Percentiles rank a stretch among this genome's conserved stretches.
These are phyloP conservation scores for Dichetophora obliterata DNA, from an alignment of 2,888 invertebrate species.

Conservation along the genomic window DNA sequence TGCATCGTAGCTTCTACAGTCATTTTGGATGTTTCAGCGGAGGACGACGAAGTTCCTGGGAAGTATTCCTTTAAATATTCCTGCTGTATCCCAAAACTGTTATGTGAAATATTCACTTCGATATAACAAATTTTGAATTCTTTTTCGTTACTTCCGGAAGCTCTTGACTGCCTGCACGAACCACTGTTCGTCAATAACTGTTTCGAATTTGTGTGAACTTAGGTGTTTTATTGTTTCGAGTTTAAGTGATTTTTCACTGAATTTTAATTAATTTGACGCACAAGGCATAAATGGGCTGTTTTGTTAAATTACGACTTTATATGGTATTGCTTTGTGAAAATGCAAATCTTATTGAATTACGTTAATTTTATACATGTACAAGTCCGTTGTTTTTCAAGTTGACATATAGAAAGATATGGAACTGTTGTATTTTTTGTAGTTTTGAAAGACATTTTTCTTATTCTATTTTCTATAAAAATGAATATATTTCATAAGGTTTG, in stretches of 20 bases:
- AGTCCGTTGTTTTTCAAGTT: too few relatives aligned
- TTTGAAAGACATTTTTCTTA: too few relatives aligned
- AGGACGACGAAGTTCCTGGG: not conserved
- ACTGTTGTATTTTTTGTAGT: too few relatives aligned
- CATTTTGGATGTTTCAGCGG: constrained; percentile 47
- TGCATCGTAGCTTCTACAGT: constrained; percentile 58
- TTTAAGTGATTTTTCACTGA: constrained; percentile 7
- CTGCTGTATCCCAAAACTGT: constrained; percentile 26
- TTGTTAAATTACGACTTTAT: too few relatives aligned
- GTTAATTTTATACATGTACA: too few relatives aligned
- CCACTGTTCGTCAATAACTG: constrained; percentile 41
- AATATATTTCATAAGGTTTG: too few relatives aligned
- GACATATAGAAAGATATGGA: too few relatives aligned
- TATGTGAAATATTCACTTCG: constrained; percentile 45
- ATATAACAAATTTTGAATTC: constrained; percentile 42
- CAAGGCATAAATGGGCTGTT: constrained; percentile 3
- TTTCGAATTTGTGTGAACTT: constrained; percentile 4
- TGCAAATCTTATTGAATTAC: too few relatives aligned
- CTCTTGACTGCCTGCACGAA: constrained; percentile 24
- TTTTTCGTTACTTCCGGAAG: not conserved
- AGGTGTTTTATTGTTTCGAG: constrained; percentile 43
- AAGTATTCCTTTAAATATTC: constrained; percentile 36
- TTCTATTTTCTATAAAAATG: too few relatives aligned
- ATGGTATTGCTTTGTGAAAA: too few relatives aligned
- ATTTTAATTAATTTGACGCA: constrained; percentile 2